Evolutionary conservation across 2,113 vertebrate genomes (phyloP), one percentile per base, ranked within the genome.

Genomic region (Mormyrus iriodes): DNA sequence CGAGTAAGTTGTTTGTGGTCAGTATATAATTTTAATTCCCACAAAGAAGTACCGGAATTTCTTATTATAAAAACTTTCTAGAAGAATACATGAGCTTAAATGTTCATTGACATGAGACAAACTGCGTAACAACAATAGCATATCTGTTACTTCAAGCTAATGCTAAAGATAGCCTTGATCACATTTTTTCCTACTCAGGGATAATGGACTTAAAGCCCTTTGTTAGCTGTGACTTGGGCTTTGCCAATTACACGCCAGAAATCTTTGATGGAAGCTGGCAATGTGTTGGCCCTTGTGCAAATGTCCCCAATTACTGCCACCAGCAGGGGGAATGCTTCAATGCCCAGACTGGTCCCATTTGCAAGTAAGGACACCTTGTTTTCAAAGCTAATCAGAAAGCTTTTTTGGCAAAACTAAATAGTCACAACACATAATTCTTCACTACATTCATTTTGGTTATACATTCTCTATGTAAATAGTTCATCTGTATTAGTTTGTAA

Each of bases 241-340:
- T 93, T 93, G 58, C 85, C 21, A 89, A 93, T 89, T 94, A 95
- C 89, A 94, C 94, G 42, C 0, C 88, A 10, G 89, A 89, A 44
- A 10, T 95, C 9, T 44, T 1, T 46, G 58, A 91, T 39, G 94
- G 85, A 52, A 17, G 52, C n/a, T 95, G 94, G 95, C 48, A 84
- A 48, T 96, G 95, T 91, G 73, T 53, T 58, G 94, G 94, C 87
- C 89, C 90, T n/a, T 95, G 95, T 89, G 91, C 90, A 88, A 91
- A 7, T 9, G 79, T 89, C 24, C 88, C 88, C 0, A 15, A 89
- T 86, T 95, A 92, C 92, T 95, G 95, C 88, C 90, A 93, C 89
- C 49, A 58, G 10, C 94, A 91, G 35, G 95, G 95, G 31, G 1
- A 90, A 10, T 96, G 95, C 87, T 2, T 27, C 0, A 95, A 95